Evolutionary conservation across 2,113 vertebrate species (phyloP), one percentile per base, ranked within the genome.

Genomic region (Pitta sordida): DNA sequence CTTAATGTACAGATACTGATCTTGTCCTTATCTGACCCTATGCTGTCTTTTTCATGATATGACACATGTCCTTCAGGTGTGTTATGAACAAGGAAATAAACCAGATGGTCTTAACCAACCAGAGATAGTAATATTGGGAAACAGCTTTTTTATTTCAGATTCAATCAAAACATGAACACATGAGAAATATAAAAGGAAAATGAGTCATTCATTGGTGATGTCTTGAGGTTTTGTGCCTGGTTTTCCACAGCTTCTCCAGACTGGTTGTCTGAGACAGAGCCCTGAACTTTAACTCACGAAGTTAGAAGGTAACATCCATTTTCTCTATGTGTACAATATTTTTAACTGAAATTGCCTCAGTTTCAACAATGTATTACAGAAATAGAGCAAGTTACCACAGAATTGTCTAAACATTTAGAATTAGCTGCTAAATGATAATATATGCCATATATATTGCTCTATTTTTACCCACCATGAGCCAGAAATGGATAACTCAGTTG

Each of bases 151-250:
- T 39, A 43, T n/a, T 85, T 78, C 55, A 76, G 27, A 65, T 37
- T 77, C 7, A 41, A 11, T 80, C 34, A 51, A 44, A 88, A 60
- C 24, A 30, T 30, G 16, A 71, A 55, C 5, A n/a, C 3, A 23
- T 2, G 9, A 43, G 37, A 10, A 52, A 58, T 32, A 17, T 0
- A 48, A 32, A 78, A 68, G 5, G 21, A 14, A 23, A 83, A 41
- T 5, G 30, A 41, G 9, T 63, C 6, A 64, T 78, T 78, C 20
- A n/a, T 4, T 26, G 63, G 27, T 5, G 39, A n/a, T 58, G 24
- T 9, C 0, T 0, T 23, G 10, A 49, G 20, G 3, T 58, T 65
- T 79, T 46, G 8, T 10, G 8, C 7, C 59, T 29, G 17, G 9
- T 70, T 89, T 87, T 41, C n/a, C 20, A 11, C 11, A 26, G 9